These are phyloP conservation scores for Daphoenositta chrysoptera DNA, from an alignment of 2,113 vertebrate genomes.

Conservation along the genomic window DNA sequence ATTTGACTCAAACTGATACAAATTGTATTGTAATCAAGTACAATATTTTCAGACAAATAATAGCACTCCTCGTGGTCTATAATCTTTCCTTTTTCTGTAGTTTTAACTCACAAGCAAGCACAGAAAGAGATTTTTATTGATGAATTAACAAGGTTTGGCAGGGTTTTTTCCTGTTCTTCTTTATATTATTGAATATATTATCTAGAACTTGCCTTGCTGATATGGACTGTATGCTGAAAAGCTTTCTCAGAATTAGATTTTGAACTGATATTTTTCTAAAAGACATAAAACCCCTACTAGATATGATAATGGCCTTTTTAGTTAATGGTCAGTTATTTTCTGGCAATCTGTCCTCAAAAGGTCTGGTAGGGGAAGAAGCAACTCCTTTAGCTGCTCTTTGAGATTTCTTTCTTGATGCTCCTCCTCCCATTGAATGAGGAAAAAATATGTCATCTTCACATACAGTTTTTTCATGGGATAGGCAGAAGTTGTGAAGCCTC, in stretches of 20 bases:
- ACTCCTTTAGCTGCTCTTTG: background rate
- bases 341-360: background rate
- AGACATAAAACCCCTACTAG: background rate
- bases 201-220: background rate
- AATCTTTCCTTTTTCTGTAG: background rate
- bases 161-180: background rate
- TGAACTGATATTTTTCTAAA: background rate
- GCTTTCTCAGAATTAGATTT: background rate
- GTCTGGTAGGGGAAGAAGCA: background rate
- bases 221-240: background rate
- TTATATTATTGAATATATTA: background rate
- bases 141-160: background rate
- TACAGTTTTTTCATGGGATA: background rate
- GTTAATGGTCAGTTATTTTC: background rate
- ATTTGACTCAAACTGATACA: background rate
- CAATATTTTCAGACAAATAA: slow-evolving; percentile 17
- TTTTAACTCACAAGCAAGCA: background rate
- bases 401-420: background rate
- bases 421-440: background rate
- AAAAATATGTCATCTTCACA: background rate
- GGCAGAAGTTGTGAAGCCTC: background rate
- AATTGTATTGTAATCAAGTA: background rate
- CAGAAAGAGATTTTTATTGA: background rate
- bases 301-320: background rate
- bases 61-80: background rate